Percentiles rank a stretch among this genome's conserved stretches.
phyloP scores from a whole-genome alignment of 2,113 vertebrate species.

The Gobio gobio region DNA sequence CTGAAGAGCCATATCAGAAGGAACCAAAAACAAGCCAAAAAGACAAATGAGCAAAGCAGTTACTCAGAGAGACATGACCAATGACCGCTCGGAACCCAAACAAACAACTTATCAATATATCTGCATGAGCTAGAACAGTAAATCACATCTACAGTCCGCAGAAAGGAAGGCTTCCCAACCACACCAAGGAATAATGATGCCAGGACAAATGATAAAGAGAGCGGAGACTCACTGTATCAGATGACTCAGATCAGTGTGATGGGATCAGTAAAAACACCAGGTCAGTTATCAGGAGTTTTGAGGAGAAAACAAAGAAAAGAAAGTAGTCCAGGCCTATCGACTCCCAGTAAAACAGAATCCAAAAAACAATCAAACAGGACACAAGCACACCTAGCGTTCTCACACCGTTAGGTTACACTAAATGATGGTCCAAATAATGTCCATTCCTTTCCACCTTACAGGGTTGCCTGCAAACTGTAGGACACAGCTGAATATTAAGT shows the following conservation, averaged over 20 bases:
- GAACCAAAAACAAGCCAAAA: background rate
- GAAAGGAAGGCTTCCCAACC: too few relatives aligned
- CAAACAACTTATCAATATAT: background rate
- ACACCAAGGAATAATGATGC: background rate
- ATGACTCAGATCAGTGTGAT: background rate
- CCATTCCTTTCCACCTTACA: background rate
- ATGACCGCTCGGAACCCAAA: background rate
- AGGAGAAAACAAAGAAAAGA: background rate
- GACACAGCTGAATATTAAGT: background rate
- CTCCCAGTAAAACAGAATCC: too few relatives aligned
- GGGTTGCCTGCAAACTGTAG: background rate
- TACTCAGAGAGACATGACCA: background rate
- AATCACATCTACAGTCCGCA: too few relatives aligned
- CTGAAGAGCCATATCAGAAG: background rate
- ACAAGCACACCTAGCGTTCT: too few relatives aligned
- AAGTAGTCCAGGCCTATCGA: background rate
- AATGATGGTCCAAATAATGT: background rate
- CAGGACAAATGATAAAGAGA: too few relatives aligned
- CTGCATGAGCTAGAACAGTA: too few relatives aligned
- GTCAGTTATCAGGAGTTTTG: too few relatives aligned
- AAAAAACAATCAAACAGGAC: too few relatives aligned
- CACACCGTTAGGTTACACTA: background rate
- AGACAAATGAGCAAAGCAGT: background rate
- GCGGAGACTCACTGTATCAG: background rate
- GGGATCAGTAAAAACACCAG: background rate